A percentile compares a stretch with the other conserved stretches of the same genome.
These are phyloP conservation scores for Catocala nupta DNA, from an alignment of 2,888 invertebrate genomes.

Conservation along the genomic window DNA sequence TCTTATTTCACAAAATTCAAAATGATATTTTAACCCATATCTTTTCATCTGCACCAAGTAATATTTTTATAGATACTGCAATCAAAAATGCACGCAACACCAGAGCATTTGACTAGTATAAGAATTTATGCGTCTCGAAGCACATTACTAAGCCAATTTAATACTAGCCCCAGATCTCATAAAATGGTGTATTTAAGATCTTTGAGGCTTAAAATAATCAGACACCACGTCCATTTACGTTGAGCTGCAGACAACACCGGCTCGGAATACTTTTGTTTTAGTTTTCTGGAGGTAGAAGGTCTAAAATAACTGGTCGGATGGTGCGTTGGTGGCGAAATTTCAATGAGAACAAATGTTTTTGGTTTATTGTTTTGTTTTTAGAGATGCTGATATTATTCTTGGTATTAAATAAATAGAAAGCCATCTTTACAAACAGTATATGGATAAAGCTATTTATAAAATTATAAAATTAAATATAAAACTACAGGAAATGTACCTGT, in stretches of 20 bases:
- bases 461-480: no score
- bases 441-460: no score
- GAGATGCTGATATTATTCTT: no score
- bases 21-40: no score
- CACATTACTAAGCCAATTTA: constrained; percentile 42
- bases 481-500: no score
- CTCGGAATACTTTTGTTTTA: constrained; percentile 3
- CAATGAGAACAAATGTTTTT: constrained; percentile 13
- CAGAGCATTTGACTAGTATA: constrained; percentile 28
- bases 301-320: constrained; percentile 2
- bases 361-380: not conserved
- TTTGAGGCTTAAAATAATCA: constrained; percentile 45
- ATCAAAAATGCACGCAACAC: constrained; percentile 32
- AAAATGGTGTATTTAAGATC: constrained; percentile 41
- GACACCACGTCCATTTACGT: constrained; percentile 25
- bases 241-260: constrained; percentile 23
- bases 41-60: no score
- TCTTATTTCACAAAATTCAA: no score
- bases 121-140: constrained; percentile 28
- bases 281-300: constrained; percentile 12
- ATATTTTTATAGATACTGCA: not conserved
- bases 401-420: no score
- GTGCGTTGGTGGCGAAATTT: constrained; percentile 21
- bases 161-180: constrained; percentile 38
- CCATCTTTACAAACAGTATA: no score